Evolutionary conservation across 2,888 invertebrate genomes (phyloP).

Genomic region (Orthosia gothica): DNA sequence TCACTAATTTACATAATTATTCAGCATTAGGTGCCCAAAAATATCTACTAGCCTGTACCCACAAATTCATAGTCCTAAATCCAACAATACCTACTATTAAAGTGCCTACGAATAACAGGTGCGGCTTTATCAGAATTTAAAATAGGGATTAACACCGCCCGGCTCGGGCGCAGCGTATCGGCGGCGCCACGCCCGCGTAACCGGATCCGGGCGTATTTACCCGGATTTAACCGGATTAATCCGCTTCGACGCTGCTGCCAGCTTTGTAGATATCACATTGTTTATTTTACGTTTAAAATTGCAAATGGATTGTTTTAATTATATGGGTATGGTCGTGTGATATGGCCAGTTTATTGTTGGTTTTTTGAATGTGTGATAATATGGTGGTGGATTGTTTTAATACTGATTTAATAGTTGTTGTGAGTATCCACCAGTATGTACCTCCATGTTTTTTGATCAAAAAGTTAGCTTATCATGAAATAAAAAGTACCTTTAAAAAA

Average conservation of each 20-base stretch:
- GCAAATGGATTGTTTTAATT: constrained; percentile 81
- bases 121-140: constrained; percentile 89
- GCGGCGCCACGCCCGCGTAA: constrained; percentile 77
- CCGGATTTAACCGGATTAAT: constrained; percentile 84
- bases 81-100: constrained; percentile 62
- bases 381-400: background rate
- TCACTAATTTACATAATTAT: constrained; percentile 50
- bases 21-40: constrained; percentile 28
- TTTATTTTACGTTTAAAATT: constrained; percentile 87
- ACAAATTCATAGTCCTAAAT: constrained; percentile 57
- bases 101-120: constrained; percentile 80
- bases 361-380: background rate
- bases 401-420: background rate
- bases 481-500: too few species aligned
- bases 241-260: constrained; percentile 78
- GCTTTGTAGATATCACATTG: constrained; percentile 87
- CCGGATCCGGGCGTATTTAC: constrained; percentile 76
- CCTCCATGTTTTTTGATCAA: too few species aligned
- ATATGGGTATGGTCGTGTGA: constrained; percentile 50
- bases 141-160: constrained; percentile 89
- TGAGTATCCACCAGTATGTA: too few species aligned
- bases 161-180: constrained; percentile 84
- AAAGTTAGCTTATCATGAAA: too few species aligned
- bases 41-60: constrained; percentile 21
- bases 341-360: constrained; percentile 18